phyloP scores from a whole-genome alignment of 2,888 invertebrate species.

The Taphrorychus bicolor region DNA sequence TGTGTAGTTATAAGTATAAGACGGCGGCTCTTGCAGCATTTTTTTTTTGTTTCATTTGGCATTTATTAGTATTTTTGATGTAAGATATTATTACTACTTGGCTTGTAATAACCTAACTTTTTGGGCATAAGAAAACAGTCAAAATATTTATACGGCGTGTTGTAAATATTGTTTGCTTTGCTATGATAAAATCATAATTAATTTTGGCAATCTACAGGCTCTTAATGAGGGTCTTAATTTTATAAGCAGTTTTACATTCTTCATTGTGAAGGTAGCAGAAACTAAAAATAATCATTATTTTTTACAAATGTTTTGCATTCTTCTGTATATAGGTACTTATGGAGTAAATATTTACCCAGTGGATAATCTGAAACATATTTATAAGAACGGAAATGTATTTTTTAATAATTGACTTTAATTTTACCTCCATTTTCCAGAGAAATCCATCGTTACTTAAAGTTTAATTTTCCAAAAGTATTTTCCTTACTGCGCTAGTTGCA shows the following conservation, averaged over 20 bases:
- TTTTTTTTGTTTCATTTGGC: not conserved
- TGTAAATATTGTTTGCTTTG: no score
- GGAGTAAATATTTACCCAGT: no score
- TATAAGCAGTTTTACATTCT: no score
- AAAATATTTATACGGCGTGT: no score
- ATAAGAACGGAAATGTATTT: no score
- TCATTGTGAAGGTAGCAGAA: no score
- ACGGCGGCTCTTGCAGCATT: not conserved
- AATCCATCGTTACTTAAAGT: constrained; percentile 22
- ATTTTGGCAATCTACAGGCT: no score
- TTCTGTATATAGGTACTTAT: not conserved
- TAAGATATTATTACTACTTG: not conserved
- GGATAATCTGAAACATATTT: no score
- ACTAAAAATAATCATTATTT: not conserved
- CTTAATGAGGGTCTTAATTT: no score
- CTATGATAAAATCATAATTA: no score
- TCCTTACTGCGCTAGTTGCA: constrained; percentile 4
- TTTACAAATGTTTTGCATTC: not conserved
- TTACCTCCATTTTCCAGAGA: not conserved
- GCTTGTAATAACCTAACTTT: no score
- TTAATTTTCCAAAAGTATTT: constrained; percentile 22
- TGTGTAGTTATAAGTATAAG: not conserved
- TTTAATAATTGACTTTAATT: not conserved
- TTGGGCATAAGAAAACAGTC: no score
- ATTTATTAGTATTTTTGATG: not conserved